phyloP scores from a whole-genome alignment of 2,113 vertebrate species.

The Grammomys surdaster region DNA sequence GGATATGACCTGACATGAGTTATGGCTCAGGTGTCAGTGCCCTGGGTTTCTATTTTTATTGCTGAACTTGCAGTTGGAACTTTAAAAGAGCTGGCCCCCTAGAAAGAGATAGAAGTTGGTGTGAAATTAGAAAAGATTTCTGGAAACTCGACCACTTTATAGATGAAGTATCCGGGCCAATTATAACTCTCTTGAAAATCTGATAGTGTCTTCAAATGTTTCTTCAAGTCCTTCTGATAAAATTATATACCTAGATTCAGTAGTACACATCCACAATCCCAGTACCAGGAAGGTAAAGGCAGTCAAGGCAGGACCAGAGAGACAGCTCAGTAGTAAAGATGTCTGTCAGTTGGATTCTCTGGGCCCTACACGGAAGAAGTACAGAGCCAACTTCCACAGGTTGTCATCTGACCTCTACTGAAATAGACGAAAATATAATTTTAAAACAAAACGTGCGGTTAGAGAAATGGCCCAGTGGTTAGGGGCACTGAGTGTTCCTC shows the following conservation, averaged over 20 bases:
- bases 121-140: conserved; percentile 59
- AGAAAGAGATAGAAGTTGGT: conserved; percentile 54
- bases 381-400: neutral
- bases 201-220: neutral
- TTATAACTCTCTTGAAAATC: neutral
- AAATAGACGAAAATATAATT: neutral
- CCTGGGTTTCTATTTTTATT: conserved; percentile 85
- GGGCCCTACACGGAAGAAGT: neutral
- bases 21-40: conserved; percentile 79
- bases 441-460: neutral
- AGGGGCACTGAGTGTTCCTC: too few species aligned
- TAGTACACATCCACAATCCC: too few species aligned
- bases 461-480: too few species aligned
- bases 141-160: neutral
- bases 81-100: conserved; percentile 71
- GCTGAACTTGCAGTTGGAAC: conserved; percentile 77
- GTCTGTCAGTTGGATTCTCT: too few species aligned
- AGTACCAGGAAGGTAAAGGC: too few species aligned
- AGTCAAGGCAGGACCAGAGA: neutral
- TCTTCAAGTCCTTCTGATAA: neutral
- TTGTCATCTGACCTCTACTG: neutral
- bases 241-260: neutral
- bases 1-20: conserved; percentile 82
- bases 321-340: neutral
- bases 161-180: too few species aligned